A percentile compares a stretch with the other conserved stretches of the same genome.
Conservation (phyloP, 2,797 vertebrate genomes). For the Paedocypris micromegethes region DNA sequence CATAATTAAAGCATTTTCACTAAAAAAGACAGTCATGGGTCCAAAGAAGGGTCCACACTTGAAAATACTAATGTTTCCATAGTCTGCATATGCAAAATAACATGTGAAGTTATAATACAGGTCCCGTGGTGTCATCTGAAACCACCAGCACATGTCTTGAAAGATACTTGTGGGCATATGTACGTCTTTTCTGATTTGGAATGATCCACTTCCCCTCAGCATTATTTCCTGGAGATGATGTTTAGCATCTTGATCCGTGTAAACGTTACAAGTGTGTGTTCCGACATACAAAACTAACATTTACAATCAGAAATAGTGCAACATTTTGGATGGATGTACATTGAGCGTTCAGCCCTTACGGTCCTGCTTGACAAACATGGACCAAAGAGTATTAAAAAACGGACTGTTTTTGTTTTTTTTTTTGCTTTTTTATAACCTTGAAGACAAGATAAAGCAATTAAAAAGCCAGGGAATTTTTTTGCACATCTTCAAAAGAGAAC, state of each 20-base stretch:
- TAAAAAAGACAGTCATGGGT: no score
- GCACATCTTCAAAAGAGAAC: constrained; percentile 56
- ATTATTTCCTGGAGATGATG: background rate
- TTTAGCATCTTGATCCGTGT: constrained; percentile 16
- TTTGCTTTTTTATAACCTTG: constrained; percentile 18
- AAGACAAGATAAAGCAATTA: constrained; percentile 46
- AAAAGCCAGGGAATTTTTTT: constrained; percentile 49
- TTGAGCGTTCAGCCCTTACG: constrained; percentile 58
- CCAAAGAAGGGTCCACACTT: no score
- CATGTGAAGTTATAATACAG: no score
- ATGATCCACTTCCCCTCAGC: constrained; percentile 6
- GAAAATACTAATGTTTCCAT: no score
- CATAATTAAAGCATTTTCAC: no score
- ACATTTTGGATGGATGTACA: constrained; percentile 35
- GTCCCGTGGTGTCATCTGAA: background rate
- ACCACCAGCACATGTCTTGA: background rate
- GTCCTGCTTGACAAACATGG: constrained; percentile 44
- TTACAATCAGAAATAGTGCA: constrained; percentile 43
- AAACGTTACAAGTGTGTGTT: constrained; percentile 26
- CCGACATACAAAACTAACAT: constrained; percentile 30
- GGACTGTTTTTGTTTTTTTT: background rate
- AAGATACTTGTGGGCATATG: constrained; percentile 10
- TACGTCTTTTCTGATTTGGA: constrained; percentile 18
- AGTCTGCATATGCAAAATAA: no score
- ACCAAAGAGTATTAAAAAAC: constrained; percentile 27